These are phyloP conservation scores for Stichopus chloronotus DNA, from an alignment of 35 echinoderm and acorn worm species.

Conservation along the genomic window DNA sequence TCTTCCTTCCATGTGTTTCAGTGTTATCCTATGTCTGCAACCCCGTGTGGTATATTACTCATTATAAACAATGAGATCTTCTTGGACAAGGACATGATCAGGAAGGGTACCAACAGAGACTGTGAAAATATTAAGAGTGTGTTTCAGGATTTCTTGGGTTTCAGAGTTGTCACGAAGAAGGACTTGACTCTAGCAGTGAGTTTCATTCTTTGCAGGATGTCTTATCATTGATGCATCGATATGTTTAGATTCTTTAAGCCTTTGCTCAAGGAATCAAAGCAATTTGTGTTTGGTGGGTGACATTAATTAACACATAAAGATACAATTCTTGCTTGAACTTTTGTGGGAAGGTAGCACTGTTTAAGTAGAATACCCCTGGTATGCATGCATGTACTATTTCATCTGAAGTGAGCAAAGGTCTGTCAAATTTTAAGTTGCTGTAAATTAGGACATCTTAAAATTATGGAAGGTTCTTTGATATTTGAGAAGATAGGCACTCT, in stretches of 20 bases:
- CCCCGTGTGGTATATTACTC: background rate
- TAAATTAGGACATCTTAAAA: no score
- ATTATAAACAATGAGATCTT: slow-evolving; percentile 41
- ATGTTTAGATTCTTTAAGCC: background rate
- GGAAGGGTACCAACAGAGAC: slow-evolving; percentile 9
- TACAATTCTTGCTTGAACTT: background rate
- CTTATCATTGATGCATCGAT: background rate
- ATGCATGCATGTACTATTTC: no score
- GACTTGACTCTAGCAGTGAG: background rate
- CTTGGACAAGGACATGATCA: background rate
- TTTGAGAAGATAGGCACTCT: no score
- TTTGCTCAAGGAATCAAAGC: background rate
- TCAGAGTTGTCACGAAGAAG: background rate
- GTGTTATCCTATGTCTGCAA: slow-evolving; percentile 20
- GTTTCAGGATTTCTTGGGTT: slow-evolving; percentile 16
- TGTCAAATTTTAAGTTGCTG: no score
- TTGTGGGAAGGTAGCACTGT: background rate
- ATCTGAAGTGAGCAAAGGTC: no score
- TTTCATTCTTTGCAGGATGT: background rate
- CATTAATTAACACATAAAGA: background rate
- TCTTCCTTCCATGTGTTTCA: background rate
- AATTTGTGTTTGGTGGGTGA: background rate
- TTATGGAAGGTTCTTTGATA: no score
- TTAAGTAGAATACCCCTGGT: background rate
- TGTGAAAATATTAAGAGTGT: background rate